A percentile compares a stretch with the other conserved stretches of the same genome.
These are phyloP conservation scores for Geodia barretti DNA, from an alignment of 37 sponge, comb jelly and placozoan genomes.

Conservation along the genomic window DNA sequence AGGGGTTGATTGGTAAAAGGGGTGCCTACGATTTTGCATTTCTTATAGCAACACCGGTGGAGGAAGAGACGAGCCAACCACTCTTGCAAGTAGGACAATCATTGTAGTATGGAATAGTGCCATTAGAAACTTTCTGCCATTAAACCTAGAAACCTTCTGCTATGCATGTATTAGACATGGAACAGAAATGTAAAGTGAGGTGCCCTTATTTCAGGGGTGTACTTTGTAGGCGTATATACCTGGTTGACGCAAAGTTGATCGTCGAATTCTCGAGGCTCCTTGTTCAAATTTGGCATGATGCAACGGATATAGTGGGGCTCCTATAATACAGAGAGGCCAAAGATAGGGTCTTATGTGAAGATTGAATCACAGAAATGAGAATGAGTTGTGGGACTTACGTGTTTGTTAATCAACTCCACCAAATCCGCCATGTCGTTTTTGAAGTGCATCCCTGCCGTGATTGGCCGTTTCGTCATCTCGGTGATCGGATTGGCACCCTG, in stretches of 20 bases:
- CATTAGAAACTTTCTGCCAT: no score
- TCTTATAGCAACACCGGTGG: no score
- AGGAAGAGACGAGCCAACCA: no score
- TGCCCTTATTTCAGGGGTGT: no score
- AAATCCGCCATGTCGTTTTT: slow-evolving; percentile 69
- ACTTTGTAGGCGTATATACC: no score
- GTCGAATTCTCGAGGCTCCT: slow-evolving; percentile 51
- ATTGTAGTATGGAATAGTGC: no score
- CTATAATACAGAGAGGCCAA: slow-evolving; percentile 21
- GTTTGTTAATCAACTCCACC: slow-evolving; percentile 47
- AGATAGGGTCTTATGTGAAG: neutral
- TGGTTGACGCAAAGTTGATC: slow-evolving; percentile 61
- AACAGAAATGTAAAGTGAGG: no score
- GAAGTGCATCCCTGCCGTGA: slow-evolving; percentile 68
- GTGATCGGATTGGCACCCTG: slow-evolving; percentile 65
- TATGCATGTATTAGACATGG: no score
- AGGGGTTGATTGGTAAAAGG: no score
- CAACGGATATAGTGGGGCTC: slow-evolving; percentile 77
- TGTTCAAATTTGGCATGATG: slow-evolving; percentile 69
- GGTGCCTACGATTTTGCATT: no score
- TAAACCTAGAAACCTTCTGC: no score
- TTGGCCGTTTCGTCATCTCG: slow-evolving; percentile 65
- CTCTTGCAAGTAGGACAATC: no score
- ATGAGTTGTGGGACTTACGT: slow-evolving; percentile 35
- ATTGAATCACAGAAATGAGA: neutral